Evolutionary conservation across 2,113 vertebrate species (phyloP).

Genomic region (Micronycteris hirsuta): DNA sequence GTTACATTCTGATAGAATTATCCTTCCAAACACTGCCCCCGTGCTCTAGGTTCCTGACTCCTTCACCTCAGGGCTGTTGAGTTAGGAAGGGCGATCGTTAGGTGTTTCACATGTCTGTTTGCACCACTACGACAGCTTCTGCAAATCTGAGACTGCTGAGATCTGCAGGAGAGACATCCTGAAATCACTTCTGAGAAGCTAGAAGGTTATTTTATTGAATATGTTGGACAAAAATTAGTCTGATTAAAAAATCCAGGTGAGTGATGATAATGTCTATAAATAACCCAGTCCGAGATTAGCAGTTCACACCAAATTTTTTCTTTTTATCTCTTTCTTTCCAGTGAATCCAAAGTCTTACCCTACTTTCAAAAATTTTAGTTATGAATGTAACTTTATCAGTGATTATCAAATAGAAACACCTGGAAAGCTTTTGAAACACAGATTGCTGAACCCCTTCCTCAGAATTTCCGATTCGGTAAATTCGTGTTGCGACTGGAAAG

Average conservation of each 20-base stretch:
- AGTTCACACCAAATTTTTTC: background rate
- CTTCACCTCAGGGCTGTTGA: background rate
- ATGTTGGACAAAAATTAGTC: background rate
- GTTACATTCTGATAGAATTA: background rate
- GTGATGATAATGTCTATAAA: background rate
- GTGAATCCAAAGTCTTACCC: background rate
- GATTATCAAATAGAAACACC: background rate
- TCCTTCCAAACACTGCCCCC: background rate
- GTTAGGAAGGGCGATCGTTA: background rate
- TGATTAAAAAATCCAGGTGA: background rate
- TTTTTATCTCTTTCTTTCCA: background rate
- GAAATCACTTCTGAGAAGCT: conserved; percentile 6
- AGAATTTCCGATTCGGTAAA: background rate
- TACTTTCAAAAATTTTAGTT: background rate
- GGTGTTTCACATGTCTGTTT: background rate
- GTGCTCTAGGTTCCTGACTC: background rate
- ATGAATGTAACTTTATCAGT: background rate
- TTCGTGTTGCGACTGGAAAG: background rate
- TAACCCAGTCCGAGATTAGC: background rate
- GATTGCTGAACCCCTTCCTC: background rate
- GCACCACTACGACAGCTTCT: background rate
- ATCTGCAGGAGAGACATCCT: background rate
- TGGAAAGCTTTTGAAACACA: background rate
- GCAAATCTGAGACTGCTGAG: background rate
- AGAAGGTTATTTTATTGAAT: background rate